These are phyloP conservation scores for Chlamydotis undulata DNA, from an alignment of 2,113 vertebrate genomes.

Conservation along the genomic window DNA sequence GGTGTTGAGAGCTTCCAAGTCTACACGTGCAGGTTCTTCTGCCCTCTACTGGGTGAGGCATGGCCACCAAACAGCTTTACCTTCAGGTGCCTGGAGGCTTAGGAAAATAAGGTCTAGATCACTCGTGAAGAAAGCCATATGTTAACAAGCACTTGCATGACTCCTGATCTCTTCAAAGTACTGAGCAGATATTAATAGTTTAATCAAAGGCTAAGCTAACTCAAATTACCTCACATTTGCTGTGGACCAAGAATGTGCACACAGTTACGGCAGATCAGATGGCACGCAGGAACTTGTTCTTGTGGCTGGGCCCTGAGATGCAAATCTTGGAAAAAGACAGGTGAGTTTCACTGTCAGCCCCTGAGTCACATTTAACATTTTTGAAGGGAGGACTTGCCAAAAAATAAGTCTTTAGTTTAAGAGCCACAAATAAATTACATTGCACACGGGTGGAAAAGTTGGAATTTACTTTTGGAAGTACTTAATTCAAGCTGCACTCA, in stretches of 20 bases:
- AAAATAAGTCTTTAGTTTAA: neutral
- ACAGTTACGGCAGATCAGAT: constrained; percentile 38
- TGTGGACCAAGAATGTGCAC: constrained; percentile 44
- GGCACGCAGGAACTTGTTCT: constrained; percentile 30
- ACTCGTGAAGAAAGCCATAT: neutral
- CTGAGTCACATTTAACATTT: neutral
- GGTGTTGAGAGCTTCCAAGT: neutral
- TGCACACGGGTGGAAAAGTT: neutral
- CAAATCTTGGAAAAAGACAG: constrained; percentile 65
- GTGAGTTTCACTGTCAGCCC: constrained; percentile 26
- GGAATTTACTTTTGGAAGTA: neutral
- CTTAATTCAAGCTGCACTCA: neutral
- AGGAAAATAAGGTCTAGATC: neutral
- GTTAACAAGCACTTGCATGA: neutral
- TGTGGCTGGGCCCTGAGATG: constrained; percentile 9
- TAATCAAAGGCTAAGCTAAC: constrained; percentile 66
- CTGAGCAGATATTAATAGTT: constrained; percentile 64
- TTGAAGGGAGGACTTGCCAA: neutral
- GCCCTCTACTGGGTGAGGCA: neutral
- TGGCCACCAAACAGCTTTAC: neutral
- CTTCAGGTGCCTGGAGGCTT: neutral
- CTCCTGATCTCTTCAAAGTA: constrained; percentile 38
- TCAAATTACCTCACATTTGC: constrained; percentile 68
- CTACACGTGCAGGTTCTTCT: neutral
- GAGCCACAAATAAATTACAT: neutral